Evolutionary conservation across 2,797 vertebrate species (phyloP), one percentile per base, ranked within the genome.

Genomic region (Pogonophryne albipinna): DNA sequence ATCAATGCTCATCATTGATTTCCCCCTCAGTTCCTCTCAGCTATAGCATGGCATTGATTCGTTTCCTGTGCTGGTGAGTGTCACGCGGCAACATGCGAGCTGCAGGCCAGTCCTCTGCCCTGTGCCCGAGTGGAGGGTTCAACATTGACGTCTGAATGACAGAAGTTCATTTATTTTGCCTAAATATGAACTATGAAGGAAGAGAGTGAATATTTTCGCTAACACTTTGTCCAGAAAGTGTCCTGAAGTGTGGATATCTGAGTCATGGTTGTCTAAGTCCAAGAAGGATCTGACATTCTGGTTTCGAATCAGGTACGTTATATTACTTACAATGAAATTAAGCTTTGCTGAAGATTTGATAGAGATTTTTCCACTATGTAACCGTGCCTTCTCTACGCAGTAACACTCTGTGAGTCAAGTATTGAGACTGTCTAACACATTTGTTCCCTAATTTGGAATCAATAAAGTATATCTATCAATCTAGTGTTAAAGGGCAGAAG

Each of bases 1-100:
- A 89, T 93, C 90, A 87, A 85, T 92, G 77, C 69, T 50, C 42
- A 0, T 2, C 63, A 94, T 94, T 0, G 93, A 95, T 90, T 80
- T 71, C 50, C 66, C 84, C 23, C 75, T 85, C 82, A 78, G 79
- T 78, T 87, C 83, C 90, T 86, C 72, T 88, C 73, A 71, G 83
- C 86, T 83, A 78, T 82, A 86, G 85, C 70, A 69, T 80, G 72
- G 17, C 87, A 94, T 94, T 63, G 91, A 94, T 93, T 61, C 19
- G 60, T 82, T 84, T 86, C 80, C 85, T 78, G 76, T 66, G 77
- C 86, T 74, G 66, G 71, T 23, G 8, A 85, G 83, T 76, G 87
- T 66, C 51, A 75, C 20, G 27, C 41, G 12, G 69, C 76, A 59
- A 66, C 89, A 85, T 87, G 83, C 44, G 14, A 85, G 85, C 89